Evolutionary conservation across 2,113 vertebrate genomes (phyloP).

Genomic region (Microcebus jonahi): DNA sequence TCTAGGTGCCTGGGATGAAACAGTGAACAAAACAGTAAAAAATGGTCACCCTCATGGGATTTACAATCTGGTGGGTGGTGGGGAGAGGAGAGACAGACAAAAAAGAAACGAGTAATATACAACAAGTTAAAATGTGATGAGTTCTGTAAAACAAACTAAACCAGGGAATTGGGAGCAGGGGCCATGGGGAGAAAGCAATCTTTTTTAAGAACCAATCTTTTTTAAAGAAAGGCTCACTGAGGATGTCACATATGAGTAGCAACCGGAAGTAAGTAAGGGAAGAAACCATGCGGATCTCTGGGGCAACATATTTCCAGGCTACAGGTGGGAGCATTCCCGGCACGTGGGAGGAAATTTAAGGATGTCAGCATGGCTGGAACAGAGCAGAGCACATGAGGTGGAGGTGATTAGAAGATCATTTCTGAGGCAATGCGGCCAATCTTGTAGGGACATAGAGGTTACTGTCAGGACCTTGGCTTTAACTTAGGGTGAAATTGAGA

Average conservation of each 20-base stretch:
- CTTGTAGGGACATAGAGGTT: not conserved
- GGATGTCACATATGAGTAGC: not conserved
- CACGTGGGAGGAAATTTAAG: accelerated
- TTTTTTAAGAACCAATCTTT: no score
- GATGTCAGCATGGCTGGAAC: not conserved
- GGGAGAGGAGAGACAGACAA: not conserved
- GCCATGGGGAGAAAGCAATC: not conserved
- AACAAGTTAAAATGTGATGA: not conserved
- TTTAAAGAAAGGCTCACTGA: not conserved
- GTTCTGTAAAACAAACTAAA: not conserved
- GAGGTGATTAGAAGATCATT: not conserved
- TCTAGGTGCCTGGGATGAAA: not conserved
- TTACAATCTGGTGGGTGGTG: not conserved
- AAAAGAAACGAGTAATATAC: not conserved
- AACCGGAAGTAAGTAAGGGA: not conserved
- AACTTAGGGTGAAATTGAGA: not conserved
- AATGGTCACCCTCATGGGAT: not conserved
- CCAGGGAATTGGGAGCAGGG: accelerated
- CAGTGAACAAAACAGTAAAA: not conserved
- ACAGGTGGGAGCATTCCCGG: no score
- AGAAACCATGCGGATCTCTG: accelerated
- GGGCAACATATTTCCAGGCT: not conserved
- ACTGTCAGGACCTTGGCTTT: not conserved
- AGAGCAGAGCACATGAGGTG: no score
- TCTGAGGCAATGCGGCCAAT: accelerated